These are phyloP conservation scores for Gymnoscopelus braueri DNA, from an alignment of 2,797 vertebrate genomes.

Conservation along the genomic window DNA sequence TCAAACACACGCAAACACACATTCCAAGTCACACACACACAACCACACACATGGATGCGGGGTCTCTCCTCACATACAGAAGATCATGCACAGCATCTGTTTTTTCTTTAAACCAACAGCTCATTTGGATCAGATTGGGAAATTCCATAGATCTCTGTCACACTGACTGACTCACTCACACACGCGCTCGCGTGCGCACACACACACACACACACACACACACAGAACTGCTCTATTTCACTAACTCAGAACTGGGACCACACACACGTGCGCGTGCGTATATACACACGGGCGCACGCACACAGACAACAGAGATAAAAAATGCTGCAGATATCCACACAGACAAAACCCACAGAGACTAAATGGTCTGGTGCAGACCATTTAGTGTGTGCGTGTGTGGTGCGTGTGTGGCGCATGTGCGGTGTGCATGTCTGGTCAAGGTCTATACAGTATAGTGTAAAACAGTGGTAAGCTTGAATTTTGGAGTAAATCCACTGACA, in stretches of 20 bases:
- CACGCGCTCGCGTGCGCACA: conserved; percentile 23
- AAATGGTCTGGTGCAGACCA: neutral
- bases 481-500: neutral
- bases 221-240: conserved; percentile 54
- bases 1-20: neutral
- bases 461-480: conserved; percentile 9
- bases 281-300: conserved; percentile 52
- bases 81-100: conserved; percentile 12
- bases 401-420: too few species aligned
- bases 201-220: conserved; percentile 30
- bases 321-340: conserved; percentile 43
- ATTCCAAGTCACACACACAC: neutral
- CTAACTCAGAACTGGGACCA: conserved; percentile 31
- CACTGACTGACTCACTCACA: conserved; percentile 22
- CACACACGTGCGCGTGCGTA: conserved; percentile 19
- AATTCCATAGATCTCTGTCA: conserved; percentile 64
- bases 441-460: conserved; percentile 1
- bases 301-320: conserved; percentile 52
- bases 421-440: conserved; percentile 33
- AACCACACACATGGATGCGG: conserved; percentile 4
- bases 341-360: conserved; percentile 17
- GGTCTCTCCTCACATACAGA: too few species aligned
- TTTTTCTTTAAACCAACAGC: conserved; percentile 60
- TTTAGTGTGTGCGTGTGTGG: too few species aligned
- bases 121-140: conserved; percentile 59